Conservation (phyloP, 2,797 vertebrate species). For the Enteromius treurensis region DNA sequence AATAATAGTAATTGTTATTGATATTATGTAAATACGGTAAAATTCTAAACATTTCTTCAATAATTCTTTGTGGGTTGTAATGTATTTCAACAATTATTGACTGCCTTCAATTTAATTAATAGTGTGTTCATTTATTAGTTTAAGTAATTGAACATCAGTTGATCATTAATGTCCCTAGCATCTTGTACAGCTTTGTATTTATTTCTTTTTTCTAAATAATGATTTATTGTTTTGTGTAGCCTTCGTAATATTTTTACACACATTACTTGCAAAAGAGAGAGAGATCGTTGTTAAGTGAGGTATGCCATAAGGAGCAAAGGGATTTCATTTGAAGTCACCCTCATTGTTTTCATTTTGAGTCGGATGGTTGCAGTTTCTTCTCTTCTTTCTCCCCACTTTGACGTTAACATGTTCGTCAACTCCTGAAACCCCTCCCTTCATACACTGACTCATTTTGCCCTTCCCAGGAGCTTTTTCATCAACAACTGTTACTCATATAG, state of each 20-base stretch:
- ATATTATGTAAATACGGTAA: neutral
- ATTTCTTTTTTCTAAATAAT: neutral
- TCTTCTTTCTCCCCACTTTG: slow-evolving; percentile 26
- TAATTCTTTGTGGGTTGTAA: neutral
- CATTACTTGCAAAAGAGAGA: neutral
- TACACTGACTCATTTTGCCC: slow-evolving; percentile 43
- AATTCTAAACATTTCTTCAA: neutral
- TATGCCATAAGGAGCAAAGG: neutral
- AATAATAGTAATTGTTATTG: neutral
- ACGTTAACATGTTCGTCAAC: slow-evolving; percentile 15
- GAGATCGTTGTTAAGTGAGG: neutral
- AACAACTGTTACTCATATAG: neutral
- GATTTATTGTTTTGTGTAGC: neutral
- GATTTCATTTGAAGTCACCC: neutral
- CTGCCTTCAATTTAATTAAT: neutral
- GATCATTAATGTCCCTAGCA: neutral
- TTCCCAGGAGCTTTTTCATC: slow-evolving; percentile 14
- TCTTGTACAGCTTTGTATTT: neutral
- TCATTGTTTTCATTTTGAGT: neutral
- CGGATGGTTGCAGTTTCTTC: neutral
- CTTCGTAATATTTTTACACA: neutral
- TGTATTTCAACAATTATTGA: neutral
- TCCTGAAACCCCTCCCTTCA: neutral
- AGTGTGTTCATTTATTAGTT: too few relatives aligned
- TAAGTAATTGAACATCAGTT: neutral